Evolutionary conservation across 2,888 invertebrate genomes (phyloP).

Genomic region (Amphimallon solstitiale): DNA sequence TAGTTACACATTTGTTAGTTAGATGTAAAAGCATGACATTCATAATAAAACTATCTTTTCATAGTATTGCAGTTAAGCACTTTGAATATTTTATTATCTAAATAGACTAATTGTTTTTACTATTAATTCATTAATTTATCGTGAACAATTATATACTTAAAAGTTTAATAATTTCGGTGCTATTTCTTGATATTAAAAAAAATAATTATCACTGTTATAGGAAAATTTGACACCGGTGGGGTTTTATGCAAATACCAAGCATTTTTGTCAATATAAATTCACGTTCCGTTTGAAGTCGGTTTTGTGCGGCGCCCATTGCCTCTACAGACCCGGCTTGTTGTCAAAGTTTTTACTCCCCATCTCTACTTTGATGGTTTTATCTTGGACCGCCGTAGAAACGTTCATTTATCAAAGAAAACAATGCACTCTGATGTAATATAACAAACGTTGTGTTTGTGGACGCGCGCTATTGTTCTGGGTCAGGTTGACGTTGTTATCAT

Average conservation of each 20-base stretch:
- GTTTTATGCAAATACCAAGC: conserved; percentile 16
- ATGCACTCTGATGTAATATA: conserved; percentile 57
- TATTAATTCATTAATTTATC: too few species aligned
- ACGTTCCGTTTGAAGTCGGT: conserved; percentile 30
- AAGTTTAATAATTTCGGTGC: too few species aligned
- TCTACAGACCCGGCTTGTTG: conserved; percentile 47
- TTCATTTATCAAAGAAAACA: conserved; percentile 62
- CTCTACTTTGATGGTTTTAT: conserved; percentile 59
- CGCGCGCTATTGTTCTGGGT: conserved; percentile 37
- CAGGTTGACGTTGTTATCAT: conserved; percentile 39
- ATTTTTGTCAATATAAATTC: conserved; percentile 35
- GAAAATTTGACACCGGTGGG: too few species aligned
- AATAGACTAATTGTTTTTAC: too few species aligned
- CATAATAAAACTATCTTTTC: too few species aligned
- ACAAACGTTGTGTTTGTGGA: conserved; percentile 39
- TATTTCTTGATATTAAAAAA: too few species aligned
- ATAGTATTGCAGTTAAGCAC: too few species aligned
- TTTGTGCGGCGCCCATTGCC: conserved; percentile 14
- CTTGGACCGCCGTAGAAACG: conserved; percentile 55
- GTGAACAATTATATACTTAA: too few species aligned
- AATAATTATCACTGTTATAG: too few species aligned
- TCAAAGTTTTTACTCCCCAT: conserved; percentile 53
- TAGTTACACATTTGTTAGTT: too few species aligned
- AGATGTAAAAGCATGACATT: too few species aligned
- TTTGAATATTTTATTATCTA: too few species aligned